Evolutionary conservation across 1,140 invertebrate species (phyloP).

Genomic region (Portunus trituberculatus): DNA sequence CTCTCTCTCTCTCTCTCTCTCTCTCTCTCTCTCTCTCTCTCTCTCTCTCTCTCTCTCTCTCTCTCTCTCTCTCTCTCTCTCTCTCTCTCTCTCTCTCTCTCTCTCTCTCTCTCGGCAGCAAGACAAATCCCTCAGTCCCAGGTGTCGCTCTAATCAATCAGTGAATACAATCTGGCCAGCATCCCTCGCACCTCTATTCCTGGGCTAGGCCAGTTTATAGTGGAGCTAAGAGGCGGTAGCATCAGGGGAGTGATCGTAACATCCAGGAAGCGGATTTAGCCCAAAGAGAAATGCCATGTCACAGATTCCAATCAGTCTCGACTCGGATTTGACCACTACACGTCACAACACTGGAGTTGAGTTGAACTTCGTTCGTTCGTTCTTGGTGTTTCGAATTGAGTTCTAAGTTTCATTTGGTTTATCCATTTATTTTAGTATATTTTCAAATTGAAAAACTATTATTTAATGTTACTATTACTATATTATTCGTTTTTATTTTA

Average conservation of each 20-base stretch:
- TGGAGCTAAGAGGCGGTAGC: neutral
- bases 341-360: neutral
- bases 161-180: neutral
- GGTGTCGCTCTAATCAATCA: neutral
- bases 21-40: neutral
- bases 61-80: neutral
- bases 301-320: neutral
- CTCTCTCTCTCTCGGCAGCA: neutral
- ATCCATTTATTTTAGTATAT: too few species aligned
- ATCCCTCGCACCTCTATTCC: neutral
- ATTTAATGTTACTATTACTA: too few species aligned
- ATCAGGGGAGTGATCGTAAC: neutral
- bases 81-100: conserved; percentile 17
- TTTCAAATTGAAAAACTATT: too few species aligned
- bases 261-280: neutral
- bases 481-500: too few species aligned
- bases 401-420: too few species aligned
- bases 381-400: too few species aligned
- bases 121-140: neutral
- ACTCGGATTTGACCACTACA: neutral
- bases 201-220: neutral
- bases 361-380: too few species aligned
- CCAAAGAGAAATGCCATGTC: neutral
- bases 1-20: neutral
- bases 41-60: neutral